Conservation (phyloP, 1,140 invertebrate genomes). For the Oedothorax gibbosus region DNA sequence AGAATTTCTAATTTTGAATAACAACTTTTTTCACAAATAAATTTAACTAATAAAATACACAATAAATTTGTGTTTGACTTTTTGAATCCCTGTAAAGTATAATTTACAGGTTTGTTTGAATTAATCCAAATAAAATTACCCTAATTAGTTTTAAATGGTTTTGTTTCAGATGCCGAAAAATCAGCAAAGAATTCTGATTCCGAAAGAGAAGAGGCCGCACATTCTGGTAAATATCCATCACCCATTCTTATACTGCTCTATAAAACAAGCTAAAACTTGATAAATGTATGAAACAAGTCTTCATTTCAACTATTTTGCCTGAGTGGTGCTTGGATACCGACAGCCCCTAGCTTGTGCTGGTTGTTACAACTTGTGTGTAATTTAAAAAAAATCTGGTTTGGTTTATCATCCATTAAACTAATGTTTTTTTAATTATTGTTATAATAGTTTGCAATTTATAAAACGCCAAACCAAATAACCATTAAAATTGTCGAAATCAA, state of each 20-base stretch:
- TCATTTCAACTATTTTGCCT: neutral
- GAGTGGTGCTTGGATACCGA: neutral
- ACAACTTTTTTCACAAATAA: too few relatives aligned
- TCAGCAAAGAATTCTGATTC: slow-evolving; percentile 11
- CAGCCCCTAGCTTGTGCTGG: too few relatives aligned
- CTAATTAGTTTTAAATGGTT: neutral
- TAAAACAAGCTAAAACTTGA: neutral
- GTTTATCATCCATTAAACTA: too few relatives aligned
- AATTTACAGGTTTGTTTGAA: neutral
- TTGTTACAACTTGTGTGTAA: too few relatives aligned
- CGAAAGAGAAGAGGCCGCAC: slow-evolving; percentile 27
- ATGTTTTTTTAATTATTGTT: too few relatives aligned
- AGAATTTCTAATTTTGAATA: too few relatives aligned
- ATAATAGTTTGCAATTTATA: too few relatives aligned
- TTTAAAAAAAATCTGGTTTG: too few relatives aligned
- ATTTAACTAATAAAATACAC: neutral
- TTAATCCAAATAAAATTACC: too few relatives aligned
- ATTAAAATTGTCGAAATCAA: too few relatives aligned
- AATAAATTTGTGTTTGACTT: neutral
- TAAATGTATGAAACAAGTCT: neutral
- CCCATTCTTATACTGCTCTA: neutral
- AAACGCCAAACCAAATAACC: too few relatives aligned
- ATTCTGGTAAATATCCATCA: slow-evolving; percentile 19
- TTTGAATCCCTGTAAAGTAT: neutral
- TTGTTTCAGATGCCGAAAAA: slow-evolving; percentile 22